Evolutionary conservation across 2,797 vertebrate genomes (phyloP).

Genomic region (Ibycter americanus): DNA sequence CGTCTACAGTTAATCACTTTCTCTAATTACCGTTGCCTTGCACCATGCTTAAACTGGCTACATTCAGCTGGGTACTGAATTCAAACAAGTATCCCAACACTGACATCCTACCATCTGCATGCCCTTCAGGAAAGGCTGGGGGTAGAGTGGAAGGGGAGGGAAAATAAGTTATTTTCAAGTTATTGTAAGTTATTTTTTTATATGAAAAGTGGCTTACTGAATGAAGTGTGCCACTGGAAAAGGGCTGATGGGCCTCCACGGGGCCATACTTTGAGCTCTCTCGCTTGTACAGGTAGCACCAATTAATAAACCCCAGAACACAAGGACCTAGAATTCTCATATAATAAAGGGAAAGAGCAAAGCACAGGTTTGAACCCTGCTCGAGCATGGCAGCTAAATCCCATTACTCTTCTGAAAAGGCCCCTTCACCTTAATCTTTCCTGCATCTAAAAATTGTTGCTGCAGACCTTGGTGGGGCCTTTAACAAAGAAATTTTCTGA

Average conservation of each 20-base stretch:
- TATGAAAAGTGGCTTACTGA: neutral
- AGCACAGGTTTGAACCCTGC: neutral
- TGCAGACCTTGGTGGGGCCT: neutral
- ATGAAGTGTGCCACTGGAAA: neutral
- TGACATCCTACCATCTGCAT: neutral
- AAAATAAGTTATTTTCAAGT: neutral
- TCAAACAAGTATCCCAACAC: neutral
- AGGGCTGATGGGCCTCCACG: neutral
- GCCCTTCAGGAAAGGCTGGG: neutral
- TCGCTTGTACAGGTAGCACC: neutral
- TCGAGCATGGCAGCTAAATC: neutral
- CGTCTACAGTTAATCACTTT: constrained; percentile 29
- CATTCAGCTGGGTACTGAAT: neutral
- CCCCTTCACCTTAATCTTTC: neutral
- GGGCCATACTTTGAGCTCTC: neutral
- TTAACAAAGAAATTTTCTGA: neutral
- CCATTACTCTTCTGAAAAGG: neutral
- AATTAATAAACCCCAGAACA: neutral
- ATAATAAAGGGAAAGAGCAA: neutral
- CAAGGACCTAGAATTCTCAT: neutral
- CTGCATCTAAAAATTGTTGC: neutral
- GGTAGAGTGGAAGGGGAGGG: neutral
- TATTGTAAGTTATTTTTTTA: neutral
- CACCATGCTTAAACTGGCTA: neutral
- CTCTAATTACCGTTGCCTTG: neutral